These are phyloP conservation scores for Lepilemur ruficaudatus DNA, from an alignment of 2,797 vertebrate genomes.

Conservation along the genomic window DNA sequence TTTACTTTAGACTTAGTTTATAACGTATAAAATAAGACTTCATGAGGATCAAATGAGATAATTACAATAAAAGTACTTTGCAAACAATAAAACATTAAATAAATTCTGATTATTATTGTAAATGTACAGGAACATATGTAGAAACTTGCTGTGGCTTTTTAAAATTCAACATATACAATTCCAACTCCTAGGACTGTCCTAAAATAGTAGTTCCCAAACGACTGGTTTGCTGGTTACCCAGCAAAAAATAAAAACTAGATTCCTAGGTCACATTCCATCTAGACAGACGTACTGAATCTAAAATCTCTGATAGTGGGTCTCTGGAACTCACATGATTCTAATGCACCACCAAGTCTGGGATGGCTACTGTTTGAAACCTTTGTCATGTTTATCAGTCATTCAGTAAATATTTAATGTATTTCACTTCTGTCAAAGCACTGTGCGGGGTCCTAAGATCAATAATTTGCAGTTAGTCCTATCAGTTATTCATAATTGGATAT, in stretches of 20 bases:
- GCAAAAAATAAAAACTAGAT: neutral
- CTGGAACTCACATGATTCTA: neutral
- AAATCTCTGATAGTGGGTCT: neutral
- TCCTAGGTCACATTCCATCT: neutral
- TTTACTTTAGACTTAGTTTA: slow-evolving; percentile 39
- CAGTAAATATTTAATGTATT: neutral
- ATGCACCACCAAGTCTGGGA: neutral
- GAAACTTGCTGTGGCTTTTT: neutral
- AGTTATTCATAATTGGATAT: neutral
- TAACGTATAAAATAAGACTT: neutral
- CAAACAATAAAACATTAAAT: neutral
- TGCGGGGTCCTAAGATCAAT: neutral
- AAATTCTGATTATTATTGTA: neutral
- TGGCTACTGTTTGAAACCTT: neutral
- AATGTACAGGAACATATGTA: neutral
- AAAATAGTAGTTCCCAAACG: neutral
- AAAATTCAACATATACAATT: neutral
- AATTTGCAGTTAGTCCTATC: neutral
- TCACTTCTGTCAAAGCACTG: neutral
- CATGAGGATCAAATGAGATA: neutral
- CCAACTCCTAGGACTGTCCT: neutral
- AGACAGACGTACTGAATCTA: neutral
- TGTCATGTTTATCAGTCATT: neutral
- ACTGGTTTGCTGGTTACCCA: neutral
- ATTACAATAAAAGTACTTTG: neutral